Conservation (phyloP, 2,113 vertebrate genomes). For the Rhinolophus sinicus region DNA sequence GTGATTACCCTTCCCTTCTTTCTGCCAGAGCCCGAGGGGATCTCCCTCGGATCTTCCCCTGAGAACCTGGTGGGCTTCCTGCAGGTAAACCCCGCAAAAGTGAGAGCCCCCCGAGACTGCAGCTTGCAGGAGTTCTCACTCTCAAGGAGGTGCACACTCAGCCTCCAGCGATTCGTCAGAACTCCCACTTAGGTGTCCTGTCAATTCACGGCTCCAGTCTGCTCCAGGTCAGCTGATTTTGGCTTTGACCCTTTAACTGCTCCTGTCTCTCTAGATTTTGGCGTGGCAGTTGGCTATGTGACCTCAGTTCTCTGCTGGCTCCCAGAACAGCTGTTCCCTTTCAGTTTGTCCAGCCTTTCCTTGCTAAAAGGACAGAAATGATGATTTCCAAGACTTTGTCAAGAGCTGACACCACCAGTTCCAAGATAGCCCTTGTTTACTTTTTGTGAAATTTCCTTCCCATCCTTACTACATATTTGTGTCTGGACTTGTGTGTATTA, state of each 20-base stretch:
- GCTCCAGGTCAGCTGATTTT: too few species aligned
- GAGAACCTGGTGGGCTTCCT: background rate
- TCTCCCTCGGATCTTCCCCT: too few species aligned
- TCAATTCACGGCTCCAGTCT: background rate
- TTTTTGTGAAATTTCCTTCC: background rate
- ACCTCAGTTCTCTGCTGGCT: background rate
- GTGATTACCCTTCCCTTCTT: background rate
- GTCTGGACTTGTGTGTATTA: background rate
- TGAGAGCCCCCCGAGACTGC: accelerated
- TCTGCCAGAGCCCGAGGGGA: too few species aligned
- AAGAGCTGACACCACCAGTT: background rate
- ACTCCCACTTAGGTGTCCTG: accelerated
- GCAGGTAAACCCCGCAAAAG: accelerated
- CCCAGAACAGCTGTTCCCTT: background rate
- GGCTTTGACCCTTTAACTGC: accelerated
- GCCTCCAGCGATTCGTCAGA: background rate
- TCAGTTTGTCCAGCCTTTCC: background rate
- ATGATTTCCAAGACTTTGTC: background rate
- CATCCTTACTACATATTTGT: background rate
- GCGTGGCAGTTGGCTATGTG: too few species aligned
- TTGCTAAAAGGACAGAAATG: background rate
- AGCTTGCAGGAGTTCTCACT: background rate
- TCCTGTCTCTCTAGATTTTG: background rate
- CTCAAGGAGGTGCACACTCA: background rate
- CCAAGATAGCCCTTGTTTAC: background rate